A percentile compares a stretch with the other conserved stretches of the same genome.
These are phyloP conservation scores for Catharus minimus DNA, from an alignment of 2,113 vertebrate genomes.

Conservation along the genomic window DNA sequence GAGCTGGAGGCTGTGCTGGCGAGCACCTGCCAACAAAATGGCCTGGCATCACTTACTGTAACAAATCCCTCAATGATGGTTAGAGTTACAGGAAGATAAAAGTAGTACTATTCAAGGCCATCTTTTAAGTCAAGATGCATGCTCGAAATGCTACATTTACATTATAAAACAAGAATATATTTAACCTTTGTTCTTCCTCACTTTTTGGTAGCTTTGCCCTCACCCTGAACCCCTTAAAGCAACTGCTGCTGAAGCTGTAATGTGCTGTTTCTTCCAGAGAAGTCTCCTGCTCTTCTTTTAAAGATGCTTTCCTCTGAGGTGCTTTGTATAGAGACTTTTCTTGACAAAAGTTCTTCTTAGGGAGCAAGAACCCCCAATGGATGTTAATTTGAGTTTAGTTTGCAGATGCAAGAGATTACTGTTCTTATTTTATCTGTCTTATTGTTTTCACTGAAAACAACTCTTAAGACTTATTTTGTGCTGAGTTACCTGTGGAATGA, in stretches of 20 bases:
- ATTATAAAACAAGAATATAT: not conserved
- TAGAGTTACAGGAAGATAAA: not conserved
- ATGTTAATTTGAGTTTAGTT: slow-evolving; percentile 62
- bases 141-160: not conserved
- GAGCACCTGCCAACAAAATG: not conserved
- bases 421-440: slow-evolving; percentile 48
- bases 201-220: not conserved
- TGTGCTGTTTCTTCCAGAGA: slow-evolving; percentile 4
- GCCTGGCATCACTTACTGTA: not conserved
- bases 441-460: slow-evolving; percentile 46
- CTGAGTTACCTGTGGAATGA: slow-evolving; percentile 51
- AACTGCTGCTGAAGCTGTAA: not conserved
- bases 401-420: slow-evolving; percentile 34
- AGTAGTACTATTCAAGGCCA: not conserved
- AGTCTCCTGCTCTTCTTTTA: slow-evolving; percentile 5
- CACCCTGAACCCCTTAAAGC: not conserved
- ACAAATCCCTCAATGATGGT: not conserved
- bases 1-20: not conserved
- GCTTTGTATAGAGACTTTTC: slow-evolving; percentile 25
- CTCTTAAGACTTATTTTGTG: slow-evolving; percentile 17
- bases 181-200: not conserved
- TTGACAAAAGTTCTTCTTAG: slow-evolving; percentile 51
- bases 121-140: not conserved
- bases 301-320: slow-evolving; percentile 25
- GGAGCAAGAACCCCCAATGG: slow-evolving; percentile 52